Conservation (phyloP, 2,113 vertebrate species). For the Dasypus novemcinctus region DNA sequence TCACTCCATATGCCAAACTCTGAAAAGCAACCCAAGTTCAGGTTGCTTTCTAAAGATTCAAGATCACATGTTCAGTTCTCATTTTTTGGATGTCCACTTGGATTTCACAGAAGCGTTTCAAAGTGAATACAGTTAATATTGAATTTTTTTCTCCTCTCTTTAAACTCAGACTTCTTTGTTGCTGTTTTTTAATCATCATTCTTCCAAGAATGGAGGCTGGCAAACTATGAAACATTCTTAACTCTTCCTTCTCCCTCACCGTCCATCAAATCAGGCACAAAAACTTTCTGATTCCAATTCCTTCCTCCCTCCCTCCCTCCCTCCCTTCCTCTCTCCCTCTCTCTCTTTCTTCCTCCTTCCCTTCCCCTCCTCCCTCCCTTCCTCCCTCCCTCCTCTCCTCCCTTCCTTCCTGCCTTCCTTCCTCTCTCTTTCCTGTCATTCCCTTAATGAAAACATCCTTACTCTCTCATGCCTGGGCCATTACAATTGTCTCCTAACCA, state of each 20-base stretch:
- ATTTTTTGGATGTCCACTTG: background rate
- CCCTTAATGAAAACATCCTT: background rate
- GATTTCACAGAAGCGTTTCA: background rate
- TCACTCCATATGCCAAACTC: background rate
- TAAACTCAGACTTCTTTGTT: background rate
- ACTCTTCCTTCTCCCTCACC: background rate
- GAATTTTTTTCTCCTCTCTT: background rate
- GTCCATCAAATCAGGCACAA: background rate
- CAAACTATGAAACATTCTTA: background rate
- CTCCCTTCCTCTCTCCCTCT: background rate
- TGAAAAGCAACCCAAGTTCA: too few relatives aligned
- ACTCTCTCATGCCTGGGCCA: background rate
- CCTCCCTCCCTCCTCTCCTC: background rate
- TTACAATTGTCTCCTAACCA: background rate
- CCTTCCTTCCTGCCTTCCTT: background rate
- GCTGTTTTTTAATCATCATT: background rate
- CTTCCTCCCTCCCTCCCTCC: background rate
- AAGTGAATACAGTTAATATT: background rate
- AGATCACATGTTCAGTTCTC: background rate
- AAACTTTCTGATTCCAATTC: background rate
- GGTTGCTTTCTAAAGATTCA: background rate
- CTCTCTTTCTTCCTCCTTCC: background rate
- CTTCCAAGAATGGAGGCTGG: background rate
- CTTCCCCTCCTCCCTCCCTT: background rate
- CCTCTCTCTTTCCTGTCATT: background rate